Evolutionary conservation across 2,888 invertebrate species (phyloP).

Genomic region (Cordilura impudica): DNA sequence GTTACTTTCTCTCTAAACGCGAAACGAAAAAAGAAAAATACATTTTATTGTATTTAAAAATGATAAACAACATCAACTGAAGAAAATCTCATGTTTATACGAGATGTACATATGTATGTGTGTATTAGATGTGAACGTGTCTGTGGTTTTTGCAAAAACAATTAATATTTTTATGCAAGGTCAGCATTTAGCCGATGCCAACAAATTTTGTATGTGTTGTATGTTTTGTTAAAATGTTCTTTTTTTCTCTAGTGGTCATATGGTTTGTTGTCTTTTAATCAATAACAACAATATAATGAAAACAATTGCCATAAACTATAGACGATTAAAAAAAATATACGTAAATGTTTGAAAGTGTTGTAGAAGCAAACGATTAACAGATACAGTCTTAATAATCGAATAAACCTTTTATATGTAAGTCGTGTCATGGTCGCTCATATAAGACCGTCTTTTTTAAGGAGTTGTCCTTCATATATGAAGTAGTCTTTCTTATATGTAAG

Average conservation of each 20-base stretch:
- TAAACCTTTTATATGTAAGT: too few species aligned
- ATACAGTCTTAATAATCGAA: too few species aligned
- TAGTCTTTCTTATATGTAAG: too few species aligned
- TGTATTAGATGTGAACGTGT: neutral
- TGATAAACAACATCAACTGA: neutral
- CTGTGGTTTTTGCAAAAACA: conserved; percentile 40
- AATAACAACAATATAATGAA: neutral
- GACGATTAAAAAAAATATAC: neutral
- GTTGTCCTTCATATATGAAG: neutral
- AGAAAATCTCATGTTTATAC: neutral
- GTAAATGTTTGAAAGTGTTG: neutral
- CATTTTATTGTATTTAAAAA: too few species aligned
- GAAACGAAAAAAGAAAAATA: neutral
- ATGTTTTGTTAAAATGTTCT: neutral
- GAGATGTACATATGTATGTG: too few species aligned
- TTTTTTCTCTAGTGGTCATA: neutral
- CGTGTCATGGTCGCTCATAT: too few species aligned
- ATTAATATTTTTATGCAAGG: conserved; percentile 58
- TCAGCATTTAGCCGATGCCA: conserved; percentile 51
- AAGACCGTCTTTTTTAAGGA: neutral
- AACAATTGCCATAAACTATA: neutral
- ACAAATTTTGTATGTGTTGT: conserved; percentile 3
- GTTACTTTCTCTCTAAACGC: neutral
- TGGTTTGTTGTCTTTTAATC: neutral
- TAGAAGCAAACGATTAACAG: too few species aligned